Evolutionary conservation across 2,797 vertebrate species (phyloP).

Genomic region (Aulostomus chinensis): DNA sequence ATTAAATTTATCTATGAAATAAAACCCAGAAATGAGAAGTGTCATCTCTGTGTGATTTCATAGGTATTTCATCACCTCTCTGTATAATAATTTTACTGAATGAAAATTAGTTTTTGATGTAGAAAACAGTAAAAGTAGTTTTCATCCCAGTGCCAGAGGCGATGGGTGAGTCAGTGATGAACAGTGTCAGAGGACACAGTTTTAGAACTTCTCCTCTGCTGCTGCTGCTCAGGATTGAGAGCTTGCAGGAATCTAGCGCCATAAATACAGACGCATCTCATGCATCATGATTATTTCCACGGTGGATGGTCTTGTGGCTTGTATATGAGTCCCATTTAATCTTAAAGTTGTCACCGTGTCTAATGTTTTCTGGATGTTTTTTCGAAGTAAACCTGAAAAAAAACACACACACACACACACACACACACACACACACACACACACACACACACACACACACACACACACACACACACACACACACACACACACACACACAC

Average conservation of each 20-base stretch:
- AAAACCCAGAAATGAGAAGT: conserved; percentile 16
- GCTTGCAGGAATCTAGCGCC: conserved; percentile 26
- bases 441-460: too few relatives aligned
- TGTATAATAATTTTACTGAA: conserved; percentile 1
- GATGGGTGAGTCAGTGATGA: too few relatives aligned
- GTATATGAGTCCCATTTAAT: conserved; percentile 44
- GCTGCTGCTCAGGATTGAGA: too few relatives aligned
- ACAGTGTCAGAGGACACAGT: too few relatives aligned
- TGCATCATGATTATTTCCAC: conserved; percentile 61
- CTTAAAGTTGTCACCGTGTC: conserved; percentile 34
- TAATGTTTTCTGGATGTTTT: conserved; percentile 34
- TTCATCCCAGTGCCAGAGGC: too few relatives aligned
- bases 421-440: too few relatives aligned
- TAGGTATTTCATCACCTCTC: not conserved
- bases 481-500: too few relatives aligned
- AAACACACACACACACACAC: conserved; percentile 49
- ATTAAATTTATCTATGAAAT: not conserved
- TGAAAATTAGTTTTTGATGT: conserved; percentile 23
- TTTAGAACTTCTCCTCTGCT: too few relatives aligned
- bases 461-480: too few relatives aligned
- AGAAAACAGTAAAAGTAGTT: conserved; percentile 12
- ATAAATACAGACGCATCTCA: conserved; percentile 51
- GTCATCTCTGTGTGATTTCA: not conserved
- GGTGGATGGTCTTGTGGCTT: conserved; percentile 31
- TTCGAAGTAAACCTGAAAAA: conserved; percentile 53